Base-by-base conservation (phyloP, 2,888 invertebrate genomes). In the Synanthedon myopaeformis region DNA sequence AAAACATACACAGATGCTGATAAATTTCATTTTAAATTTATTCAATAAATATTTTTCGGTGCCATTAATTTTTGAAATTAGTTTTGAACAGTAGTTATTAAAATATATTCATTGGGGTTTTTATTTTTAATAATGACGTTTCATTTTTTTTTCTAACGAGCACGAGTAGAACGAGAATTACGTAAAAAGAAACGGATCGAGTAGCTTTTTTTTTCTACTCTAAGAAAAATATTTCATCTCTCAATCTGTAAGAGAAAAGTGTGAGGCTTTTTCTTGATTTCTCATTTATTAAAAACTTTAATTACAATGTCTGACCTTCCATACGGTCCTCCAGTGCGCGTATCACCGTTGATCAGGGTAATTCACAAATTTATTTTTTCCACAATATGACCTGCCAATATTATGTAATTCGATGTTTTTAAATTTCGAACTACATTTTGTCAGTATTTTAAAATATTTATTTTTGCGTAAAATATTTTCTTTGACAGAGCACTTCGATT, bases 331-430 rank as follows among this genome's bases (percentile, higher is more conserved):
- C 94, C 95, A 64, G 91, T 94, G 59, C 89, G 92, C 71, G 94
- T 95, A 61, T 94, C 95, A 52, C 95, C 95, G 53, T 80, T 94
- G 55, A 95, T 95, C 73, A 93, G 92, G 89, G 94, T 93, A 65
- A 28, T 51, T 41, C 41, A 28, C n/a, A 23, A 23, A 23, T 35
- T 35, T 10, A 10, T 35, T 8, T 35, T 35, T 13, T 53, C 50
- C 23, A 23, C 5, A 23, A 55, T 45, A 58, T 54, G 55, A 55
- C 17, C 45, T 51, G 59, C 55, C 49, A 50, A 56, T 59, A 73
- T 77, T 77, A 82, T 79, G 79, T 81, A 82, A 79, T 35, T 35
- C 68, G 61, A 59, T 72, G 69, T 74, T 72, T 72, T 70, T 57
- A 58, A 67, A 69, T 58, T 63, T 65, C 59, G 10, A 52, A 56